Percentiles rank a stretch among this genome's conserved stretches.
Conservation (phyloP, 1,140 invertebrate genomes). For the Portunus trituberculatus region DNA sequence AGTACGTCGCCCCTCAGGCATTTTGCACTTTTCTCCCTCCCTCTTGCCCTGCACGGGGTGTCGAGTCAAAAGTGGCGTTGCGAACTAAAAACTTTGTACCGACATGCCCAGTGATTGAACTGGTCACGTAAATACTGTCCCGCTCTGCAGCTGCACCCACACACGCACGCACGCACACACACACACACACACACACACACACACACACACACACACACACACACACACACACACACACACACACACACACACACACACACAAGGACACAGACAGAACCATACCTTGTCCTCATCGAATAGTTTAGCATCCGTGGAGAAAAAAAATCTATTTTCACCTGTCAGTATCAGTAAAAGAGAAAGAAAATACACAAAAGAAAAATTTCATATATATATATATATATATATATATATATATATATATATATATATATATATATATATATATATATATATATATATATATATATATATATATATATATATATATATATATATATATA, state of each 20-base stretch:
- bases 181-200: not conserved
- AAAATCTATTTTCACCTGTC: no score
- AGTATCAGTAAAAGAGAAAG: no score
- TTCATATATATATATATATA: no score
- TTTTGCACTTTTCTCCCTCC: not conserved
- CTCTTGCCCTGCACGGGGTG: not conserved
- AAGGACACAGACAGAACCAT: not conserved
- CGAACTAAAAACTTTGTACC: not conserved
- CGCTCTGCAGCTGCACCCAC: not conserved
- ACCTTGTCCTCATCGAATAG: not conserved
- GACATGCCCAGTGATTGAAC: not conserved
- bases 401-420: no score
- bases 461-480: no score
- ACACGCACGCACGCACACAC: not conserved
- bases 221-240: not conserved
- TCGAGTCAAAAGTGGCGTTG: not conserved
- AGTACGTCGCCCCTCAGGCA: not conserved
- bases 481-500: no score
- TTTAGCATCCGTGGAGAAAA: no score
- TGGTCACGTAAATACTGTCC: not conserved
- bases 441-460: no score
- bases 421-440: no score
- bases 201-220: not conserved
- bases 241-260: not conserved
- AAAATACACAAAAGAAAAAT: not conserved